These are phyloP conservation scores for Bettongia penicillata DNA, from an alignment of 2,113 vertebrate genomes.

Conservation along the genomic window DNA sequence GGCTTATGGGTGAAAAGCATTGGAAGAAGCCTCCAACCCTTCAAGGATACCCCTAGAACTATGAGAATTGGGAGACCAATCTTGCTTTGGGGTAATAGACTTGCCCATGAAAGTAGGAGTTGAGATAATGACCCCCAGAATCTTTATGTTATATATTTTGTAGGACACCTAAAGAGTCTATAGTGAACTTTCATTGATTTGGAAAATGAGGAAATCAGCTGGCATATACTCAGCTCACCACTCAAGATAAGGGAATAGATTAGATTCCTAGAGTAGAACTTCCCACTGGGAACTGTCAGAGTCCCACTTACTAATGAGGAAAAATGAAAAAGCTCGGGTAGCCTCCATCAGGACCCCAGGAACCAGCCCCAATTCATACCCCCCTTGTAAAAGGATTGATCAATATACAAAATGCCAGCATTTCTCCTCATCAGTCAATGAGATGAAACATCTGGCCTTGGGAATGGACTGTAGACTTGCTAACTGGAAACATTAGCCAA, in stretches of 20 bases:
- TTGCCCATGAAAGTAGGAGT: not conserved
- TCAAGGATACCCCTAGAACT: not conserved
- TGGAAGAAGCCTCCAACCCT: not conserved
- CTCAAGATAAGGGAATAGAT: not conserved
- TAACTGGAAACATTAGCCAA: conserved; percentile 82
- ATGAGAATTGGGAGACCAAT: too few species aligned
- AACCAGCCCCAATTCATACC: conserved; percentile 71
- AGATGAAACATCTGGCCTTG: conserved; percentile 81
- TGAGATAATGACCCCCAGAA: not conserved
- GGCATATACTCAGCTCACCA: not conserved
- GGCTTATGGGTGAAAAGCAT: not conserved
- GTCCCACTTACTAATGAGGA: conserved; percentile 66
- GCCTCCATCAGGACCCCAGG: conserved; percentile 64
- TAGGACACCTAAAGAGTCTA: not conserved
- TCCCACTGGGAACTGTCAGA: conserved; percentile 47
- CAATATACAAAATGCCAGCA: conserved; percentile 69
- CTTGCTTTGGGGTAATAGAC: not conserved
- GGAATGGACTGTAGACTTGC: conserved; percentile 77
- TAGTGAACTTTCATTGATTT: not conserved
- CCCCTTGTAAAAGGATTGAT: conserved; percentile 65
- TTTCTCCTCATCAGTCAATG: conserved; percentile 68
- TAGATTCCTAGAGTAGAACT: conserved; percentile 1
- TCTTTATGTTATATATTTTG: not conserved
- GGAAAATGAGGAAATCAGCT: not conserved
- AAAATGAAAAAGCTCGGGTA: conserved; percentile 17